Evolutionary conservation across 1,140 invertebrate species (phyloP), one percentile per base, ranked within the genome.

Genomic region (Meloidogyne hapla): DNA sequence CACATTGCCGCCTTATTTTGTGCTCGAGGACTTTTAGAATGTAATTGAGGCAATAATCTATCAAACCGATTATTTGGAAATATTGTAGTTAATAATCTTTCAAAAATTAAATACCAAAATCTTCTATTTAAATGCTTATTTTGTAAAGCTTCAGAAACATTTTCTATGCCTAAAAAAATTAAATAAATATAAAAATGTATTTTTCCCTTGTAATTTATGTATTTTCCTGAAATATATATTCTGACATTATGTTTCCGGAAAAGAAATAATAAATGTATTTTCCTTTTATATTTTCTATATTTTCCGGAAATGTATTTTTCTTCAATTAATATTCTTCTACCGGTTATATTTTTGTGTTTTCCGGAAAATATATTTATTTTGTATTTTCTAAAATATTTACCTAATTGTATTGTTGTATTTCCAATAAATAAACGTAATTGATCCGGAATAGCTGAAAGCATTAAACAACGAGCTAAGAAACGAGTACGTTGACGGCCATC

Each of bases 391-490:
- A 6, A 6, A 8, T 33, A 8, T 33, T 33, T 89, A n/a, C 94
- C 94, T 74, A 91, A 90, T 38, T 93, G 89, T 9, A 93, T 93
- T 8, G 94, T 94, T 83, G 95, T 93, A 78, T 92, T 93, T 1
- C 95, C 94, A 77, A 96, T 92, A 80, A 96, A 92, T 87, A 94
- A 93, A 84, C 93, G 92, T 69, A 97, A 88, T 88, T 97, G 94
- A 89, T 96, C 94, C 90, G 90, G 84, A 86, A 91, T 80, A 9
- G 84, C 79, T 38, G 84, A 78, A n/a, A 87, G 71, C 84, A 86
- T 85, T 15, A 83, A 74, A 33, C 73, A 77, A 56, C 81, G 79
- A 1, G 85, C 82, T 13, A 86, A 70, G 23, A 86, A 62, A 28
- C 82, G 76, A 3, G 85, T 83, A 33, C 79, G 38, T n/a, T 80